phyloP scores from a whole-genome alignment of 2,888 invertebrate species.

The Drymonia ruficornis region DNA sequence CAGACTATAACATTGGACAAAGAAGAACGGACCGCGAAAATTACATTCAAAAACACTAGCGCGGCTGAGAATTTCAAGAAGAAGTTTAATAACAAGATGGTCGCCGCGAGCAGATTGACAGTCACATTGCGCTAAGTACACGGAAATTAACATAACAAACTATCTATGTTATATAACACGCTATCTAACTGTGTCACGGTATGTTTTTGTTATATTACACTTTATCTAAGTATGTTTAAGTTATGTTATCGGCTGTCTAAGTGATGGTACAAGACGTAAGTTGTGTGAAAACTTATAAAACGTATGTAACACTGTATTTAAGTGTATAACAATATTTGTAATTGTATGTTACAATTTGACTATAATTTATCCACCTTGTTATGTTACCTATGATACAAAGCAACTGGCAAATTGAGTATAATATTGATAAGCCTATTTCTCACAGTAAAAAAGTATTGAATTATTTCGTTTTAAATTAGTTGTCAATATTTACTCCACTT shows the following conservation, averaged over 20 bases:
- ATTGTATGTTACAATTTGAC: no score
- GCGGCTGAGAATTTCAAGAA: constrained; percentile 74
- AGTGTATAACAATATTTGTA: background rate
- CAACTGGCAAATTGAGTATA: no score
- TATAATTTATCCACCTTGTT: no score
- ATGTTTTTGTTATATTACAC: background rate
- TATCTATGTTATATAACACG: background rate
- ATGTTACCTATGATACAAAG: no score
- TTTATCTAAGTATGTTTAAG: background rate
- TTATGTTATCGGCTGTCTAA: background rate
- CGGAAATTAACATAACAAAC: background rate
- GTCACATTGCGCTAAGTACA: constrained; percentile 52
- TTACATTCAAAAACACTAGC: constrained; percentile 64
- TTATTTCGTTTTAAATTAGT: no score
- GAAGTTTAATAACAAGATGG: constrained; percentile 81
- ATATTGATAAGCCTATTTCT: no score
- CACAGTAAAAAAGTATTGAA: no score
- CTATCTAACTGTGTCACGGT: background rate
- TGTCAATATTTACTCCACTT: no score
- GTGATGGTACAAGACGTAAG: background rate
- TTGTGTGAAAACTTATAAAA: background rate
- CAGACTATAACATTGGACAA: constrained; percentile 77
- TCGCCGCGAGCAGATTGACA: constrained; percentile 73
- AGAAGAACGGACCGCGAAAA: constrained; percentile 70
- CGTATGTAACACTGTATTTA: background rate